phyloP scores from a whole-genome alignment of 2,113 vertebrate species.

The Spizaetus ornatus region DNA sequence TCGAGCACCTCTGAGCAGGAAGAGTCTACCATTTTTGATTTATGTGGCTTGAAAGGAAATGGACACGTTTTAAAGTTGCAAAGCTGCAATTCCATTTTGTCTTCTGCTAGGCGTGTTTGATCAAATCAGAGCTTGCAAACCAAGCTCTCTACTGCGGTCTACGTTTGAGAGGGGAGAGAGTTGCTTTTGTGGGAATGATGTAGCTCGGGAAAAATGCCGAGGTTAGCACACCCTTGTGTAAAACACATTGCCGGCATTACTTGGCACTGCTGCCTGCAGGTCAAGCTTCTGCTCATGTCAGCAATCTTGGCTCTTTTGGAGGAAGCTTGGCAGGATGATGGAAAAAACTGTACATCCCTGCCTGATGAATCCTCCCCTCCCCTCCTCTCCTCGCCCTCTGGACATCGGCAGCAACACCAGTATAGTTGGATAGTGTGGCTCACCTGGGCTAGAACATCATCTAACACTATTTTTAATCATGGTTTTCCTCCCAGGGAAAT shows the following conservation, averaged over 20 bases:
- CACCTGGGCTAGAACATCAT: not conserved
- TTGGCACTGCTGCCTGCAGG: constrained; percentile 49
- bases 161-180: not conserved
- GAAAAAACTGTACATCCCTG: not conserved
- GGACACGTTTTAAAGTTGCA: not conserved
- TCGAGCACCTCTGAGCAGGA: not conserved
- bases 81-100: not conserved
- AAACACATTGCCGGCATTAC: constrained; percentile 29
- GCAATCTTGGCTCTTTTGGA: constrained; percentile 25
- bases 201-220: constrained; percentile 46
- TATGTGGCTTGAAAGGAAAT: not conserved
- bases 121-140: constrained; percentile 34
- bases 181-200: constrained; percentile 53
- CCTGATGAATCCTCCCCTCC: not conserved
- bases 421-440: not conserved
- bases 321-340: constrained; percentile 6
- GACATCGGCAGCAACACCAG: not conserved
- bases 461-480: not conserved
- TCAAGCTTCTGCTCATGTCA: constrained; percentile 48
- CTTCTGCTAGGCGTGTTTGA: constrained; percentile 23
- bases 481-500: not conserved
- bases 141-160: not conserved
- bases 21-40: not conserved
- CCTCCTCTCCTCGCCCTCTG: not conserved
- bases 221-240: constrained; percentile 53